A percentile compares a stretch with the other conserved stretches of the same genome.
These are phyloP conservation scores for Scaptomyza graminum DNA, from an alignment of 1,140 invertebrate species.

Conservation along the genomic window DNA sequence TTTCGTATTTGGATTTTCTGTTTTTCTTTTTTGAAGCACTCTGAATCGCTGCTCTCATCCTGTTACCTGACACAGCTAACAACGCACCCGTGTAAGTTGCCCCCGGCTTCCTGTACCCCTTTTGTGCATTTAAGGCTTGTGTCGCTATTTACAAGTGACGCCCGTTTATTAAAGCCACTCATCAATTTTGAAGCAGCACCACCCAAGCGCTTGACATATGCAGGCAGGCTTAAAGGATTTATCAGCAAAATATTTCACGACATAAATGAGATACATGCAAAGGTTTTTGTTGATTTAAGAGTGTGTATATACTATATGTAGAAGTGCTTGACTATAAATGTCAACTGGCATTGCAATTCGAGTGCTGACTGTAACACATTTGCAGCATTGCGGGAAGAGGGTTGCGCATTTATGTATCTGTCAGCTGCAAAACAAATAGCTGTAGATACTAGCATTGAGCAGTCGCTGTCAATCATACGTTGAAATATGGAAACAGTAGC, in stretches of 20 bases:
- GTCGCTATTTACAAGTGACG: slow-evolving; percentile 74
- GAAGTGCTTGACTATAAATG: slow-evolving; percentile 52
- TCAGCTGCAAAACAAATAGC: slow-evolving; percentile 64
- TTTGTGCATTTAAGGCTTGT: slow-evolving; percentile 21
- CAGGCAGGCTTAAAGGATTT: slow-evolving; percentile 76
- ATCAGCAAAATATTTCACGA: slow-evolving; percentile 44
- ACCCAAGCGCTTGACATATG: slow-evolving; percentile 60
- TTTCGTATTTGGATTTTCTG: slow-evolving; percentile 33
- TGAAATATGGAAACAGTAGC: slow-evolving; percentile 28
- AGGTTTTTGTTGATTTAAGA: background rate
- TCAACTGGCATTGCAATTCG: slow-evolving; percentile 58
- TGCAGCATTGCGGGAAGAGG: slow-evolving; percentile 40
- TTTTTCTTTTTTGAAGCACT: slow-evolving; percentile 2
- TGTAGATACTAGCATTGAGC: slow-evolving; percentile 29
- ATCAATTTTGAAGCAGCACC: slow-evolving; percentile 67
- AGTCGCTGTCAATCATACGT: slow-evolving; percentile 55
- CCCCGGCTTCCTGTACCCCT: background rate
- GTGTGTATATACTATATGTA: slow-evolving; percentile 25
- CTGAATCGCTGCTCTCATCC: slow-evolving; percentile 28
- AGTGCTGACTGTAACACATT: slow-evolving; percentile 65
- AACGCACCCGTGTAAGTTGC: slow-evolving; percentile 32
- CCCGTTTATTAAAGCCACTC: slow-evolving; percentile 76
- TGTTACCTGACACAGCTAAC: slow-evolving; percentile 49
- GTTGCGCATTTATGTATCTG: slow-evolving; percentile 46
- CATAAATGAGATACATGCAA: slow-evolving; percentile 25